Evolutionary conservation across 2,797 vertebrate species (phyloP).

Genomic region (Philypnodon macrostomus): DNA sequence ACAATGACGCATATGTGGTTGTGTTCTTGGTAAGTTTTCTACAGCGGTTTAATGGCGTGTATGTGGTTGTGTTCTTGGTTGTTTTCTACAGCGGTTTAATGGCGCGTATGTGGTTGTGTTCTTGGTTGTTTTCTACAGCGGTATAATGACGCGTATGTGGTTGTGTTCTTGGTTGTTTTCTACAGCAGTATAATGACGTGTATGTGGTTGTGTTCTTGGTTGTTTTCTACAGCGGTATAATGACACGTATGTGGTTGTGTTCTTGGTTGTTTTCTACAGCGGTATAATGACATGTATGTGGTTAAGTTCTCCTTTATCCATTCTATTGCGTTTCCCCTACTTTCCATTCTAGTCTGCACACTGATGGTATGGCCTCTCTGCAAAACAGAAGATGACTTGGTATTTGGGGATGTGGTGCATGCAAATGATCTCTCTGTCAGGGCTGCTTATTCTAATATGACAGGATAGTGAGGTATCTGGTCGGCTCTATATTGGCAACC

Average conservation of each 20-base stretch:
- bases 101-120: too few relatives aligned
- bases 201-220: constrained; percentile 38
- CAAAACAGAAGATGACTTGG: constrained; percentile 68
- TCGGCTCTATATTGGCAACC: constrained; percentile 73
- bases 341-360: constrained; percentile 42
- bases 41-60: constrained; percentile 56
- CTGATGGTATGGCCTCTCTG: constrained; percentile 57
- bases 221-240: too few relatives aligned
- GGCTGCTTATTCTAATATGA: constrained; percentile 80
- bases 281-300: constrained; percentile 48
- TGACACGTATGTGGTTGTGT: constrained; percentile 22
- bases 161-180: constrained; percentile 48
- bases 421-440: constrained; percentile 80
- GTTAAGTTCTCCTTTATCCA: constrained; percentile 18
- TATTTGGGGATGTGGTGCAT: constrained; percentile 74
- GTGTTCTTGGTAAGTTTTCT: too few relatives aligned
- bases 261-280: constrained; percentile 51
- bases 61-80: constrained; percentile 38
- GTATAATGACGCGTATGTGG: constrained; percentile 18
- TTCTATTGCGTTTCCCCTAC: constrained; percentile 20
- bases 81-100: too few relatives aligned
- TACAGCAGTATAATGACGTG: constrained; percentile 57
- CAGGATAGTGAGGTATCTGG: constrained; percentile 75
- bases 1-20: too few relatives aligned
- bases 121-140: too few relatives aligned